phyloP scores from a whole-genome alignment of 2,888 invertebrate species.

The Ctena decussata region DNA sequence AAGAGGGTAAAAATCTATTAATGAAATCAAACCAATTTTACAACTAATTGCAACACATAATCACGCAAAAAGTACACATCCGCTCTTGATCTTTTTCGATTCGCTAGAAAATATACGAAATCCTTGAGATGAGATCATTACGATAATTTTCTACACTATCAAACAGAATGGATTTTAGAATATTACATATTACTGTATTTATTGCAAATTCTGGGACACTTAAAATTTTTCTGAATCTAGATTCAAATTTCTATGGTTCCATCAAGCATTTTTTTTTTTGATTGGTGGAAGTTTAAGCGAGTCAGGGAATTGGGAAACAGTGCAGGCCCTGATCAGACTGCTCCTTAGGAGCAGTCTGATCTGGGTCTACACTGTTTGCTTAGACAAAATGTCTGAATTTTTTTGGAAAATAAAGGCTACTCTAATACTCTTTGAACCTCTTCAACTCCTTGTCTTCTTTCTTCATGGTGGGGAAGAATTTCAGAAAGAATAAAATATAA shows the following conservation, averaged over 20 bases:
- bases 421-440: not conserved
- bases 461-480: not conserved
- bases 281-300: too few species aligned
- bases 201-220: too few species aligned
- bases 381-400: too few species aligned
- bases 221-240: too few species aligned
- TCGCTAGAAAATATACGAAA: not conserved
- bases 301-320: too few species aligned
- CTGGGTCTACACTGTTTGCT: too few species aligned
- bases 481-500: not conserved
- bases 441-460: not conserved
- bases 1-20: not conserved
- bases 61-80: not conserved
- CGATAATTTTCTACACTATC: not conserved
- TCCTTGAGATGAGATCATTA: not conserved
- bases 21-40: not conserved
- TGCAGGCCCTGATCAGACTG: too few species aligned
- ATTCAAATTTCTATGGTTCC: too few species aligned
- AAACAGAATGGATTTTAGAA: not conserved
- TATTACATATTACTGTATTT: too few species aligned
- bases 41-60: not conserved
- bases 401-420: too few species aligned
- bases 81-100: not conserved
- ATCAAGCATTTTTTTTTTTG: too few species aligned
- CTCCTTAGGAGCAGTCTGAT: too few species aligned